A percentile compares a stretch with the other conserved stretches of the same genome.
Evolutionary conservation across 2,797 vertebrate genomes (phyloP).

Genomic region (Tapirus indicus): DNA sequence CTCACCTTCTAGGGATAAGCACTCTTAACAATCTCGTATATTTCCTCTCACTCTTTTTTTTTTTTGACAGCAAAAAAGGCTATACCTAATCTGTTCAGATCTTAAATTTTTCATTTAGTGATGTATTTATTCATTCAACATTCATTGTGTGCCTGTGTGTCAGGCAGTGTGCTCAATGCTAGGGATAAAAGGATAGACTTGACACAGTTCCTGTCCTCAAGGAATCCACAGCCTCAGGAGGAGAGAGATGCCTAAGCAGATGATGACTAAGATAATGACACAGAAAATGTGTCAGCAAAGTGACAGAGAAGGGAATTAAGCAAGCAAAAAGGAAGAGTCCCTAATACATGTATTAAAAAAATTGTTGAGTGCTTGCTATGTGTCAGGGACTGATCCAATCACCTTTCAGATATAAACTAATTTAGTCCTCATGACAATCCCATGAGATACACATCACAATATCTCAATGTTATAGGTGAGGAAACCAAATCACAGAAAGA

Average conservation of each 20-base stretch:
- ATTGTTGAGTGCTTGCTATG: neutral
- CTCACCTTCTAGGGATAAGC: neutral
- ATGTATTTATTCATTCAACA: neutral
- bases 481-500: neutral
- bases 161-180: neutral
- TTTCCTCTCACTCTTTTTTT: neutral
- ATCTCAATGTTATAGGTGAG: neutral
- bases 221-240: neutral
- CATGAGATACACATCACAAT: neutral
- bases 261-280: neutral
- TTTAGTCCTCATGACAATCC: neutral
- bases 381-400: neutral
- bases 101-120: neutral
- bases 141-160: neutral
- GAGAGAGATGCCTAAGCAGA: neutral
- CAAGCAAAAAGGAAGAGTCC: neutral
- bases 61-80: neutral
- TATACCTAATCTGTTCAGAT: neutral
- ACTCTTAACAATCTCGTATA: neutral
- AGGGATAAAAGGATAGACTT: neutral
- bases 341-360: neutral
- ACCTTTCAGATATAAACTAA: neutral
- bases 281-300: neutral
- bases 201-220: neutral
- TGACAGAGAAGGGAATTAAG: neutral